These are phyloP conservation scores for Amyelois transitella DNA, from an alignment of 1,140 invertebrate genomes.

Conservation along the genomic window DNA sequence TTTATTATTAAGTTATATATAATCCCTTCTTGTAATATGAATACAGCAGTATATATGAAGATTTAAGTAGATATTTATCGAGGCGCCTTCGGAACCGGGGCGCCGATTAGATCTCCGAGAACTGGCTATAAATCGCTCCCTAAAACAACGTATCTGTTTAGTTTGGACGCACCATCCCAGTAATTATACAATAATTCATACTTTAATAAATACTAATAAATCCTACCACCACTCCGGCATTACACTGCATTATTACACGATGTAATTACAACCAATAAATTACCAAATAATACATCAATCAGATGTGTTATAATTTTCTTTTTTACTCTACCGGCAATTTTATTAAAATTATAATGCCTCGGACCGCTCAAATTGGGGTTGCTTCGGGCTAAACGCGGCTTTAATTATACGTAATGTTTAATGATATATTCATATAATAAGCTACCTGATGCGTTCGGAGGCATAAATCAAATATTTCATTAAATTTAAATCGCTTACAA, in stretches of 20 bases:
- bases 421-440: conserved; percentile 72
- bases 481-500: conserved; percentile 59
- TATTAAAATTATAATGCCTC: conserved; percentile 67
- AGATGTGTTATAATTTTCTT: conserved; percentile 71
- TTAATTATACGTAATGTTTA: conserved; percentile 73
- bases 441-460: conserved; percentile 63
- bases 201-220: conserved; percentile 73
- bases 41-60: neutral
- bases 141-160: conserved; percentile 67
- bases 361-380: conserved; percentile 61
- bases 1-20: too few relatives aligned
- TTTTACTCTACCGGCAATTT: conserved; percentile 59
- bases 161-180: conserved; percentile 63
- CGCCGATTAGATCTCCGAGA: conserved; percentile 58
- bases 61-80: conserved; percentile 5
- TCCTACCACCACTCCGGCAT: conserved; percentile 53
- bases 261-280: conserved; percentile 72
- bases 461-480: conserved; percentile 74
- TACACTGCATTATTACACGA: conserved; percentile 67
- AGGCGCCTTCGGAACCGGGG: conserved; percentile 28
- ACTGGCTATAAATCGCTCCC: conserved; percentile 57
- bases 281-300: conserved; percentile 73
- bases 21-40: too few relatives aligned
- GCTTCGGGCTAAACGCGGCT: conserved; percentile 56
- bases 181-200: conserved; percentile 74